Evolutionary conservation across 1,140 invertebrate genomes (phyloP).

Genomic region (Drosophila nebulosa): DNA sequence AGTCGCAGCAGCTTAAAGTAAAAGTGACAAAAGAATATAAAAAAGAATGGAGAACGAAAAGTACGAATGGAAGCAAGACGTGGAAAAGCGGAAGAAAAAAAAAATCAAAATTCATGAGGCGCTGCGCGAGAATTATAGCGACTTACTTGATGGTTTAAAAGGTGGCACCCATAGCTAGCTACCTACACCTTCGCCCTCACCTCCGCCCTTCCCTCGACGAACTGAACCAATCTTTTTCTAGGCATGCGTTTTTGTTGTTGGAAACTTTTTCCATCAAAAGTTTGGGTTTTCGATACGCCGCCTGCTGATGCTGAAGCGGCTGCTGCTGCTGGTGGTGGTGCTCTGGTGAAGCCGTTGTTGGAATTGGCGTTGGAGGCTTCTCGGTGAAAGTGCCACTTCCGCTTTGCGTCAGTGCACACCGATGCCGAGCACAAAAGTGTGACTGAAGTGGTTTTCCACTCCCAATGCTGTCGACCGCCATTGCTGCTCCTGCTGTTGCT

Average conservation of each 20-base stretch:
- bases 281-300: slow-evolving; percentile 74
- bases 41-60: neutral
- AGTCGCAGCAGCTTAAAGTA: slow-evolving; percentile 50
- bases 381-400: slow-evolving; percentile 70
- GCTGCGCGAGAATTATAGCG: slow-evolving; percentile 67
- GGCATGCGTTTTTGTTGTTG: slow-evolving; percentile 75
- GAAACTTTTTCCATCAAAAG: slow-evolving; percentile 79
- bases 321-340: neutral
- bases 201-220: neutral
- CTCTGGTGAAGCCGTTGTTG: neutral
- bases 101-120: slow-evolving; percentile 75
- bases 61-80: slow-evolving; percentile 14
- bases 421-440: slow-evolving; percentile 64
- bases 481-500: neutral
- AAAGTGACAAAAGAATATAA: slow-evolving; percentile 12
- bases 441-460: slow-evolving; percentile 58
- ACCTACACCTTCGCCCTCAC: neutral
- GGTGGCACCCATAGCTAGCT: neutral
- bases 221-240: slow-evolving; percentile 12
- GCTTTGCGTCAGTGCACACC: slow-evolving; percentile 74
- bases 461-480: neutral
- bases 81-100: slow-evolving; percentile 18
- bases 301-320: slow-evolving; percentile 24
- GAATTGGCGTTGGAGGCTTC: slow-evolving; percentile 14
- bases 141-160: slow-evolving; percentile 63